These are phyloP conservation scores for Cassiopea xamachana DNA, from an alignment of 30 jellyfish, hydroid and myxozoan species.

Conservation along the genomic window DNA sequence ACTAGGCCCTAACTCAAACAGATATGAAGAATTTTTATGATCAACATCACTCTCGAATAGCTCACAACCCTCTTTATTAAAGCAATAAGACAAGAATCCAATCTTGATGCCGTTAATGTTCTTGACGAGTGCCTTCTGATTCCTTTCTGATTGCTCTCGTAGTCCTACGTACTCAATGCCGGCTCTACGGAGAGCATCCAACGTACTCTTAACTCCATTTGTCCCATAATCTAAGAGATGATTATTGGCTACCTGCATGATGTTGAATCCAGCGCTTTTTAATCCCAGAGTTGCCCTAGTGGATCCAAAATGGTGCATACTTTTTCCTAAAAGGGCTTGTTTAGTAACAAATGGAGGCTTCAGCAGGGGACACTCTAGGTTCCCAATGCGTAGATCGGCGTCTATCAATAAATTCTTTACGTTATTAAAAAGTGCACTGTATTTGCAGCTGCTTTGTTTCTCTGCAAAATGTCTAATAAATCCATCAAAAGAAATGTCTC, in stretches of 20 bases:
- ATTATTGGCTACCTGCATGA: conserved; percentile 67
- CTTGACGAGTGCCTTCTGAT: conserved; percentile 67
- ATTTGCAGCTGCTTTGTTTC: conserved; percentile 37
- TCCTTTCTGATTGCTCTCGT: conserved; percentile 6
- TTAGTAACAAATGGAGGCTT: not conserved
- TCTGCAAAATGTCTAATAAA: conserved; percentile 49
- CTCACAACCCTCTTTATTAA: conserved; percentile 57
- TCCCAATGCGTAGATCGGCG: conserved; percentile 63
- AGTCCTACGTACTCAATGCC: conserved; percentile 71
- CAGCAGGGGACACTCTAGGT: conserved; percentile 56
- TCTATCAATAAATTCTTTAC: conserved; percentile 7
- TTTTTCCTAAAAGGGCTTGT: not conserved
- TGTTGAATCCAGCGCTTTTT: conserved; percentile 69
- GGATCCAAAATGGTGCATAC: conserved; percentile 33
- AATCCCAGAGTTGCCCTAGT: conserved; percentile 56
- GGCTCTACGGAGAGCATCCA: conserved; percentile 20
- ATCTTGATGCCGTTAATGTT: conserved; percentile 64
- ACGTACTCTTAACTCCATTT: conserved; percentile 47
- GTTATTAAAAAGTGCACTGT: conserved; percentile 33
- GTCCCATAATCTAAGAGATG: conserved; percentile 75
- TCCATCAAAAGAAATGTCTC: conserved; percentile 68
- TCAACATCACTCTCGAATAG: not conserved
- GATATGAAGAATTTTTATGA: not conserved
- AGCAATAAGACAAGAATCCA: conserved; percentile 77
- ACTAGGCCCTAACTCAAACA: conserved; percentile 36